phyloP scores from a whole-genome alignment of 2,797 vertebrate genomes.

The Acanthurus leucopareius region DNA sequence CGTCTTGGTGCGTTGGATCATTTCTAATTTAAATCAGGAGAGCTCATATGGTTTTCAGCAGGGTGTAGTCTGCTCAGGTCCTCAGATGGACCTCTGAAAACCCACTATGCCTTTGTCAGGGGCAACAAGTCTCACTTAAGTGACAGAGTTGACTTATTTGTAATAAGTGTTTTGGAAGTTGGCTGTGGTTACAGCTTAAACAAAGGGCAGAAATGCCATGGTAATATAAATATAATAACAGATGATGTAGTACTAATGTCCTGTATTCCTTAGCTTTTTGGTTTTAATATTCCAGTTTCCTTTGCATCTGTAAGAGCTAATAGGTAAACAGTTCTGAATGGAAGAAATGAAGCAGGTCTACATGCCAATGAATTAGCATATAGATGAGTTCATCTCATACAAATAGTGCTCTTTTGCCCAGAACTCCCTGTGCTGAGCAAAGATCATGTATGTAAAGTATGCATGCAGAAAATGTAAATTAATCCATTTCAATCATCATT shows the following conservation, averaged over 20 bases:
- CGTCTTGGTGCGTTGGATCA: slow-evolving; percentile 32
- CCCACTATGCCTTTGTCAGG: slow-evolving; percentile 46
- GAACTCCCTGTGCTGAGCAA: slow-evolving; percentile 90
- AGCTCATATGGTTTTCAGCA: slow-evolving; percentile 43
- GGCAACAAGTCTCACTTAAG: slow-evolving; percentile 75
- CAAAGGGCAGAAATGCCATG: slow-evolving; percentile 77
- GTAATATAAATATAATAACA: slow-evolving; percentile 85
- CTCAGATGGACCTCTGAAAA: slow-evolving; percentile 59
- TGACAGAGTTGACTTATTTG: slow-evolving; percentile 69
- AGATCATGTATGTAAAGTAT: slow-evolving; percentile 90
- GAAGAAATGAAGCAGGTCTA: slow-evolving; percentile 96
- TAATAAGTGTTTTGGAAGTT: slow-evolving; percentile 67
- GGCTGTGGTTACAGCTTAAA: slow-evolving; percentile 77
- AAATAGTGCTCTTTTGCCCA: slow-evolving; percentile 96
- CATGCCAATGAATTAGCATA: slow-evolving; percentile 97
- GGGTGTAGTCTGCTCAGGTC: slow-evolving; percentile 31
- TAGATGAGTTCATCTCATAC: slow-evolving; percentile 98
- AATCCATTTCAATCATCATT: slow-evolving; percentile 89
- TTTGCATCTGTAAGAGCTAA: slow-evolving; percentile 88
- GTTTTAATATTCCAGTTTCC: slow-evolving; percentile 87
- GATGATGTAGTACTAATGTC: slow-evolving; percentile 85
- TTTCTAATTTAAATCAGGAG: slow-evolving; percentile 51
- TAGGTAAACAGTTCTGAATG: slow-evolving; percentile 96
- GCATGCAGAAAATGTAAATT: slow-evolving; percentile 89
- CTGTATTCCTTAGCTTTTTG: slow-evolving; percentile 79